Evolutionary conservation across 2,113 vertebrate genomes (phyloP).

Genomic region (Pavo muticus): DNA sequence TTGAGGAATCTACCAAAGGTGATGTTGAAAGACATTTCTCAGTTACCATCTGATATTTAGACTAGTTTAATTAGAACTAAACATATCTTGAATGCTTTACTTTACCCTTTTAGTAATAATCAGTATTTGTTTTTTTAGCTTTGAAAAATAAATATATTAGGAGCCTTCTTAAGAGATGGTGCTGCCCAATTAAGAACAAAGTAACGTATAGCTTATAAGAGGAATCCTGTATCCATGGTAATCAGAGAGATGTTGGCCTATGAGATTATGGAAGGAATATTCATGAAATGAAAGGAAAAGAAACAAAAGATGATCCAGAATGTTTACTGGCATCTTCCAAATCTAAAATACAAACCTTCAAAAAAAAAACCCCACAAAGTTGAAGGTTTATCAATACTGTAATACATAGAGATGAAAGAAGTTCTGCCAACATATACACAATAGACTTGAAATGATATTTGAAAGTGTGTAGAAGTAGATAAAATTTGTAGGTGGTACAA

Average conservation of each 20-base stretch:
- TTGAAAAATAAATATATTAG: not conserved
- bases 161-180: not conserved
- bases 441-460: not conserved
- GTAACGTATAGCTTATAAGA: not conserved
- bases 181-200: not conserved
- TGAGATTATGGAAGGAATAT: not conserved
- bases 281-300: not conserved
- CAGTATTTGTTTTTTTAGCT: not conserved
- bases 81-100: not conserved
- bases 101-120: not conserved
- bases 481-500: not conserved
- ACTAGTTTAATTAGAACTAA: not conserved
- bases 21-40: not conserved
- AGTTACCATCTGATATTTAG: not conserved
- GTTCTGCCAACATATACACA: not conserved
- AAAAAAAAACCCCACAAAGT: not conserved
- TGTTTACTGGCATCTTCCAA: not conserved
- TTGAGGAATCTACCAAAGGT: not conserved
- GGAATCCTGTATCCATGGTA: not conserved
- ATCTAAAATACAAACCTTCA: not conserved
- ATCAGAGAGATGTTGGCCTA: not conserved
- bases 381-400: accelerated
- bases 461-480: not conserved
- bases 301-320: not conserved
- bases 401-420: not conserved